Conservation (phyloP, 2,888 invertebrate genomes). For the Caenorhabditis drosophilae region DNA sequence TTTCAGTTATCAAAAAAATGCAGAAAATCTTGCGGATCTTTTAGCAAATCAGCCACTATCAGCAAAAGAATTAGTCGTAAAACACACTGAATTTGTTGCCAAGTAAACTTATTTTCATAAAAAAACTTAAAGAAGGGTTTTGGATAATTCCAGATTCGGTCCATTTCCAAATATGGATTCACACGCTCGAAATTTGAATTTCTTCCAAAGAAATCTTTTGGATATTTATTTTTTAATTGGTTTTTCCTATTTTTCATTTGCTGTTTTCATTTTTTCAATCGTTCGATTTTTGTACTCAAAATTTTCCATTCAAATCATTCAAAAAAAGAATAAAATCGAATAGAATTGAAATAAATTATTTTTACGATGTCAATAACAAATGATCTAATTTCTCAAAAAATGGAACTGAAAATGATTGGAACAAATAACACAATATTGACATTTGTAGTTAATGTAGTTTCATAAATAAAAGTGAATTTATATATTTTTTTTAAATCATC, state of each 20-base stretch:
- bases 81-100: slow-evolving; percentile 29
- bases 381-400: not conserved
- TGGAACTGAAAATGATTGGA: not conserved
- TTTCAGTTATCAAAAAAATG: slow-evolving; percentile 9
- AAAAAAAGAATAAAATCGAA: not conserved
- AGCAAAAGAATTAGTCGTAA: slow-evolving; percentile 21
- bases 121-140: too few species aligned
- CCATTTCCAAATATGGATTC: slow-evolving; percentile 29
- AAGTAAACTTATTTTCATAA: too few species aligned
- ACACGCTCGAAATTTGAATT: slow-evolving; percentile 10
- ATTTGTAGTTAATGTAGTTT: too few species aligned
- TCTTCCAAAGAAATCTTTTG: slow-evolving; percentile 12
- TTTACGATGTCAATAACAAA: not conserved
- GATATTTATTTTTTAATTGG: slow-evolving; percentile 3
- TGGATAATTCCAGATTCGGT: too few species aligned
- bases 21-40: slow-evolving; percentile 11
- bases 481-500: too few species aligned
- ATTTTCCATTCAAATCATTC: not conserved
- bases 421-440: not conserved
- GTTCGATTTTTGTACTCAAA: not conserved
- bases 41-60: slow-evolving; percentile 17
- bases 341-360: not conserved
- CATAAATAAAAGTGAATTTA: too few species aligned
- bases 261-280: not conserved
- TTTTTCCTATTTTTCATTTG: not conserved